Base-by-base conservation (phyloP, 2,888 invertebrate genomes). In the Dimorphilus gyrociliatus region DNA sequence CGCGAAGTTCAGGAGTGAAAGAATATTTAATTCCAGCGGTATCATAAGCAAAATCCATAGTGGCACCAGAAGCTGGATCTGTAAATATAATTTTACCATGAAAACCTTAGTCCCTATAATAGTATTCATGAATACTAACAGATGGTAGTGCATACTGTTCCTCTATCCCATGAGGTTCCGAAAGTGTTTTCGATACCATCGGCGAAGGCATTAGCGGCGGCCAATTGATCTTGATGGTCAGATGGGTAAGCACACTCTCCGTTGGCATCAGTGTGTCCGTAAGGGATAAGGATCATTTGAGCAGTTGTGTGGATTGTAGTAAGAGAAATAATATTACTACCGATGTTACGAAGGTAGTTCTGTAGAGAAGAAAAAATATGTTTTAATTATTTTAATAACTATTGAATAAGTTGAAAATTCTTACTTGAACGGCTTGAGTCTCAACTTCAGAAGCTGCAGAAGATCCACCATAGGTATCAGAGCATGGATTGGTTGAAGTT, bases 41-140 rank as follows among this genome's bases (percentile, higher is more conserved):
- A n/a, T 30, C 39, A 12, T 37, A 33, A 16, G 34, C 26, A 12
- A 19, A 39, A 16, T 34, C 37, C 23, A 23, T 32, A 15, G 34
- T 34, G 14, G 19, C 30, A 1, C 39, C 39, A 13, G 34, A 28
- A 6, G 37, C 32, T 5, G 30, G 24, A 23, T 39, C 39, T 39
- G 36, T 5, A 8, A 12, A 14, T 7, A 25, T 10, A 21, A 10
- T 8, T 10, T 8, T 8, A 21, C n/a, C n/a, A n/a, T n/a, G n/a
- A n/a, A n/a, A n/a, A n/a, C n/a, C n/a, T n/a, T n/a, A n/a, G n/a
- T n/a, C n/a, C n/a, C n/a, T 21, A n/a, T 21, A 10, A 10, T 10
- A 10, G n/a, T 21, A 21, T 21, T n/a, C n/a, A n/a, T n/a, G n/a
- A n/a, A n/a, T 30, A 36, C 38, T 33, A 27, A 38, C 38, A 38